Base-by-base conservation (phyloP, 2,797 vertebrate species). In the Bovichtus diacanthus region DNA sequence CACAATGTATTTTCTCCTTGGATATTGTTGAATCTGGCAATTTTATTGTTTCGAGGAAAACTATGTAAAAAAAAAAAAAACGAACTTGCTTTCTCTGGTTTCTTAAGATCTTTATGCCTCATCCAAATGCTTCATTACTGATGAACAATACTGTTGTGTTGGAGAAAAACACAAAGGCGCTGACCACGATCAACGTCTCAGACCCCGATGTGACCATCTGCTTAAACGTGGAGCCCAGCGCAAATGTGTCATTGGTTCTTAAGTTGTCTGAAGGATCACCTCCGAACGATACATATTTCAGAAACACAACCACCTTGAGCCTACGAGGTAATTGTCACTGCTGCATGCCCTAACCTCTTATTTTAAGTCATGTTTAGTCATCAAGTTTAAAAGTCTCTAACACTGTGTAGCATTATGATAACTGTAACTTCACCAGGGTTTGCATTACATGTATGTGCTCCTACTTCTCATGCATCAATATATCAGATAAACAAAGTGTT, bases 71-170 rank as follows among this genome's bases (percentile, higher is more conserved):
- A 29, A n/a, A n/a, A n/a, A n/a, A n/a, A n/a, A n/a, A 34, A 34
- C 2, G 34, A 34, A 61, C 10, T 10, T 66, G 36, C 6, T 79
- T 43, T 46, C 39, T 65, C 51, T 47, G 68, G 12, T 85, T 63
- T 78, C 50, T 63, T 27, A 79, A 96, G 95, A 91, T 96, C 58
- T 89, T 62, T 70, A n/a, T 96, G 67, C 66, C 88, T 39, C 93
- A 73, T 21, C 15, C 72, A n/a, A 56, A 65, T 7, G 41, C 73
- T 19, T 0, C 76, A 49, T 2, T 12, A 1, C 3, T 65, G 16
- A 19, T 0, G 0, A 82, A 62, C 25, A 56, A 0, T 0, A 71
- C 79, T 2, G 2, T 88, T 15, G 23, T 49, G 38, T 31, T 95
- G 73, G 68, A 83, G 50, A 10, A 83, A 36, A 15, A 82, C 19